These are phyloP conservation scores for Tachyglossus aculeatus DNA, from an alignment of 2,797 vertebrate species.

Conservation along the genomic window DNA sequence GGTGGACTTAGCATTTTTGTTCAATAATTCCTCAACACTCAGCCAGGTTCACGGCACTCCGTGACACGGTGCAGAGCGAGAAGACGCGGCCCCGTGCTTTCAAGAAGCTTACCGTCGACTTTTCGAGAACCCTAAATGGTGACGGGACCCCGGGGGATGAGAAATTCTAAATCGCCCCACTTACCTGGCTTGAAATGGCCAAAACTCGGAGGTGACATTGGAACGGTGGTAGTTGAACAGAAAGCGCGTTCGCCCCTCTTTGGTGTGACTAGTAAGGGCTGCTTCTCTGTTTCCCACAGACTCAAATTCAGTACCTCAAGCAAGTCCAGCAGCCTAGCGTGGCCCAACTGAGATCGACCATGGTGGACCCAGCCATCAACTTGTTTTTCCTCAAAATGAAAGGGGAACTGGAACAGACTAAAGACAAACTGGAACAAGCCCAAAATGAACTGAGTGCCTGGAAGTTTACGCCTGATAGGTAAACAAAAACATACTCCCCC, in stretches of 20 bases:
- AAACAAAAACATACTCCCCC: conserved; percentile 97
- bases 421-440: conserved; percentile 99
- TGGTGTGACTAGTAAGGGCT: conserved; percentile 62
- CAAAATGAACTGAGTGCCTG: conserved; percentile 99
- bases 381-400: conserved; percentile 99
- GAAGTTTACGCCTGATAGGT: conserved; percentile 99
- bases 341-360: conserved; percentile 97
- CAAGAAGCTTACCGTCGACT: too few species aligned
- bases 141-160: too few species aligned
- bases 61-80: too few species aligned
- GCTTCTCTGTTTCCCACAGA: conserved; percentile 80
- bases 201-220: too few species aligned
- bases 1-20: too few species aligned
- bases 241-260: background rate
- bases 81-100: too few species aligned
- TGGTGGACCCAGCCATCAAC: conserved; percentile 99
- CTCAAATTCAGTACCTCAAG: conserved; percentile 99
- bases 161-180: too few species aligned
- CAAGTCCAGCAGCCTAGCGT: conserved; percentile 99
- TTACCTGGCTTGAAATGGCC: too few species aligned
- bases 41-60: too few species aligned
- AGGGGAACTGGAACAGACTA: conserved; percentile 99
- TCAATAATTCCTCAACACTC: too few species aligned
- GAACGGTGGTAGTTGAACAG: too few species aligned
- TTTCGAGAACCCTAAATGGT: too few species aligned